phyloP scores from a whole-genome alignment of 2,113 vertebrate genomes.

The Rhodinocichla rosea region DNA sequence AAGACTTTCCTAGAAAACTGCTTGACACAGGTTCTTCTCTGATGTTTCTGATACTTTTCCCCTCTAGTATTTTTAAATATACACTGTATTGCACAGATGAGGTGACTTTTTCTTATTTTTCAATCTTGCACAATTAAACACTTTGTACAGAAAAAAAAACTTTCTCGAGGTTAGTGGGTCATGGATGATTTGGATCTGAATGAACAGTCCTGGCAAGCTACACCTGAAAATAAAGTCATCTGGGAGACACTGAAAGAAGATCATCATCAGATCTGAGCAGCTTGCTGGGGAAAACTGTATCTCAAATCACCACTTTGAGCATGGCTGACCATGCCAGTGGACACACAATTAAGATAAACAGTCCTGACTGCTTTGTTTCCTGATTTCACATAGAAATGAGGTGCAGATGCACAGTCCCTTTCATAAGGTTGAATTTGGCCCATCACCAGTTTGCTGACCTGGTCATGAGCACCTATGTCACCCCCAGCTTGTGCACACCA shows the following conservation, averaged over 20 bases:
- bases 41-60: not conserved
- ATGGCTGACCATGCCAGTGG: not conserved
- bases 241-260: not conserved
- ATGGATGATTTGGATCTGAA: not conserved
- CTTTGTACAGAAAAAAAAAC: not conserved
- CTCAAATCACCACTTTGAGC: not conserved
- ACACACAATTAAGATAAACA: not conserved
- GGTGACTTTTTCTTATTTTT: not conserved
- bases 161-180: not conserved
- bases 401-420: not conserved
- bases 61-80: not conserved
- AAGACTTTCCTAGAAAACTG: not conserved
- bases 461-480: accelerated
- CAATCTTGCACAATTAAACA: not conserved
- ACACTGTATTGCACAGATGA: not conserved
- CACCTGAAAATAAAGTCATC: not conserved
- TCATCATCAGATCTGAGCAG: not conserved
- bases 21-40: not conserved
- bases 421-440: not conserved
- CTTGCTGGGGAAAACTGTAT: not conserved
- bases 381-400: not conserved
- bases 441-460: not conserved
- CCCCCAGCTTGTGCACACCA: not conserved
- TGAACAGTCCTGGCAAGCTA: not conserved
- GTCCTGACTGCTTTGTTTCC: not conserved